Conservation (phyloP, 2,888 invertebrate species). For the Yponomeuta sedellus region DNA sequence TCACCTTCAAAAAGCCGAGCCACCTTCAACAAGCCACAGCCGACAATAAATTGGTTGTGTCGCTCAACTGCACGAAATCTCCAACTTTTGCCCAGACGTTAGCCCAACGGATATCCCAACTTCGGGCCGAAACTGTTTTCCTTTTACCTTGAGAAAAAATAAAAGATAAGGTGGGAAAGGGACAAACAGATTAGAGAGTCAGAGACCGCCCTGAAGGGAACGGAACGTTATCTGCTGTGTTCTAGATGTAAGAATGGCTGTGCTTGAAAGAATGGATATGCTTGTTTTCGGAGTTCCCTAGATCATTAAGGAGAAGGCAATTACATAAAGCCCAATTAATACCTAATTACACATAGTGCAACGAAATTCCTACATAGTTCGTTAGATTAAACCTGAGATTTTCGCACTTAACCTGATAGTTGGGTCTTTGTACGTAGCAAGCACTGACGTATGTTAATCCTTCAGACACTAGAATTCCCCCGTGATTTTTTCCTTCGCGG, state of each 20-base stretch:
- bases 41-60: too few relatives aligned
- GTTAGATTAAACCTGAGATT: too few relatives aligned
- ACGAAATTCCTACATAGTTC: too few relatives aligned
- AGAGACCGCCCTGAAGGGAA: not conserved
- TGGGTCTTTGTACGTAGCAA: too few relatives aligned
- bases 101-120: not conserved
- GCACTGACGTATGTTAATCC: too few relatives aligned
- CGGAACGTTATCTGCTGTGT: not conserved
- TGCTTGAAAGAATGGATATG: not conserved
- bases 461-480: too few relatives aligned
- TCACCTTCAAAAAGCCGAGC: too few relatives aligned
- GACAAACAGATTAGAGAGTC: conserved; percentile 7
- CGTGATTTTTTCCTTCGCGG: too few relatives aligned
- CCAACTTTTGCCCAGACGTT: not conserved
- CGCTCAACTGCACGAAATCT: not conserved
- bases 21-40: too few relatives aligned
- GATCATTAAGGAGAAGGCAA: not conserved
- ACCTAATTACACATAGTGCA: too few relatives aligned
- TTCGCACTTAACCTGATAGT: too few relatives aligned
- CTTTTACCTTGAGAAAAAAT: not conserved
- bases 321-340: not conserved
- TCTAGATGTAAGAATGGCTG: not conserved
- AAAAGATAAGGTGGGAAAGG: conserved; percentile 3
- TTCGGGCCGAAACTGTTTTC: not conserved
- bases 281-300: not conserved